Evolutionary conservation across 2,888 invertebrate species (phyloP), one percentile per base, ranked within the genome.

Genomic region (Drosophila antonietae): DNA sequence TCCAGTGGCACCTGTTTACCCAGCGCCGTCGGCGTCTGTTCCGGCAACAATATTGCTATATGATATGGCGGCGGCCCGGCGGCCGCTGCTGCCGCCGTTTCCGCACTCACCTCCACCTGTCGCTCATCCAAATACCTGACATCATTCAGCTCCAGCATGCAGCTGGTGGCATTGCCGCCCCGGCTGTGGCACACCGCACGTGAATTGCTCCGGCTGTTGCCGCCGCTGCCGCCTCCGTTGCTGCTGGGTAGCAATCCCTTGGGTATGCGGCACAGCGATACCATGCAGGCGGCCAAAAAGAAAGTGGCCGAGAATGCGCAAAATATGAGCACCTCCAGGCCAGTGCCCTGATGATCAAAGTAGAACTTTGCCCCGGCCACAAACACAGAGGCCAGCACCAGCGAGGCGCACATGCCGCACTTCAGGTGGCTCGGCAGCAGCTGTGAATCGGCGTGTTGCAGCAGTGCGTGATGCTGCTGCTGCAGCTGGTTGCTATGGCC

Each of bases 51-150:
- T 87, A 97, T 96, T 46, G 97, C 96, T 93, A 96, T 96, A 93
- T 96, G 96, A 94, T 97, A 97, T 12, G 97, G 96, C n/a, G 97
- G 97, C 23, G 96, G 95, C 8, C 93, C 92, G 41, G 91, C 90
- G 18, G 86, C 86, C 31, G 91, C 85, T 33, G 78, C 73, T 35
- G 80, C 77, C 2, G 78, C 82, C 35, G 84, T 89, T 51, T 88
- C 82, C 14, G 71, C 74, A 62, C 78, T 61, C n/a, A 71, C 70
- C 56, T 69, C 70, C 53, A 68, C 63, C 52, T 68, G 76, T 6
- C 72, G 70, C 58, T 79, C 89, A 49, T 76, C 85, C 71, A 84
- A 65, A 49, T 81, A 89, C 0, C 85, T 73, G 14, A 82, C 77
- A 61, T 80, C 81, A 20, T 75, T 84, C 59, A 81, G 65, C 64